phyloP scores from a whole-genome alignment of 2,888 invertebrate species.

The Thyatira batis region DNA sequence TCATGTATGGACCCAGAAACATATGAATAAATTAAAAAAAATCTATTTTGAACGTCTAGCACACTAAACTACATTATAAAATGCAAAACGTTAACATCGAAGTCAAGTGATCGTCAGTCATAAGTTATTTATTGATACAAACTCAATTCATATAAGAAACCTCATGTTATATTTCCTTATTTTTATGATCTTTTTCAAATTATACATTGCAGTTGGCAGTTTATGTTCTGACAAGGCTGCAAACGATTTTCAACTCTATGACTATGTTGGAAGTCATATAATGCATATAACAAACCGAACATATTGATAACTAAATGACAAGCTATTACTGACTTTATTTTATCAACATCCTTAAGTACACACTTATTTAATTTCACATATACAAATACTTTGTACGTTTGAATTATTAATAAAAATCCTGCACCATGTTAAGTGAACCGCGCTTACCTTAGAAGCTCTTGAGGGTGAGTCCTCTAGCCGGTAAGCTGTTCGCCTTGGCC shows the following conservation, averaged over 20 bases:
- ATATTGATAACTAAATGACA: background rate
- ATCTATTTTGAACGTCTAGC: background rate
- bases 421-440: background rate
- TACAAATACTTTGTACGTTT: background rate
- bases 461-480: constrained; percentile 73
- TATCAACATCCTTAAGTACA: too few relatives aligned
- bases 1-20: background rate
- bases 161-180: too few relatives aligned
- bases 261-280: background rate
- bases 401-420: background rate
- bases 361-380: background rate
- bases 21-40: background rate
- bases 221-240: background rate
- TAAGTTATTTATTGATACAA: background rate
- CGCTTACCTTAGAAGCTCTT: constrained; percentile 62
- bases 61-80: background rate
- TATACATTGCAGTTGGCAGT: background rate
- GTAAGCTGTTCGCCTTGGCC: constrained; percentile 77
- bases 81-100: background rate
- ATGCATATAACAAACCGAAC: background rate
- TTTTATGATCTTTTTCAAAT: background rate
- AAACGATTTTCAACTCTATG: background rate
- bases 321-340: background rate
- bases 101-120: background rate
- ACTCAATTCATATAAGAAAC: background rate